Percentiles rank a stretch among this genome's conserved stretches.
Evolutionary conservation across 1,140 invertebrate genomes (phyloP).

Genomic region (Orius insidiosus): DNA sequence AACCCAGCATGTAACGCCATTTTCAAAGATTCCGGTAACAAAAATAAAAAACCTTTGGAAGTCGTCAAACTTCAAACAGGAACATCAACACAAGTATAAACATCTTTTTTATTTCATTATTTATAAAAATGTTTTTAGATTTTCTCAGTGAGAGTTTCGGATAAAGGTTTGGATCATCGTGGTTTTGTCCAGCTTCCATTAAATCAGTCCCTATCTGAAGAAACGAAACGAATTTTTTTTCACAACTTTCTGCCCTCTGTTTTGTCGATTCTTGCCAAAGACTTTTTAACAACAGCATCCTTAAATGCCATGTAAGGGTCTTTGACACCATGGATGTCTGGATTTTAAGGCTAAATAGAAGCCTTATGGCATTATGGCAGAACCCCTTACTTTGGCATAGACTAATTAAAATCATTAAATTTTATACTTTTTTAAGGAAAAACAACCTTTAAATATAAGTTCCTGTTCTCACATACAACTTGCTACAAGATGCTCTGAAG

Average conservation of each 20-base stretch:
- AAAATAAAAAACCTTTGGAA: slow-evolving; percentile 43
- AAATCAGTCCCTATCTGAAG: slow-evolving; percentile 28
- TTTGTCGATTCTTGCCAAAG: slow-evolving; percentile 47
- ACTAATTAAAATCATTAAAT: too few relatives aligned
- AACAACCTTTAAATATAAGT: slow-evolving; percentile 23
- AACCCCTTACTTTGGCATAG: too few relatives aligned
- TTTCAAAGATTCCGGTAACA: slow-evolving; percentile 46
- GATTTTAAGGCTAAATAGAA: background rate
- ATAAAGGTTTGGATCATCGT: slow-evolving; percentile 49
- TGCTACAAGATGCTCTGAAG: slow-evolving; percentile 43
- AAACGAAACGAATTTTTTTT: slow-evolving; percentile 27
- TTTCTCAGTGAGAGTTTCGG: slow-evolving; percentile 49
- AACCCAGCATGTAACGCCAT: slow-evolving; percentile 55
- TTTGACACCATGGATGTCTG: slow-evolving; percentile 12
- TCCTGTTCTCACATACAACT: slow-evolving; percentile 51
- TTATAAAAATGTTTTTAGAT: slow-evolving; percentile 33
- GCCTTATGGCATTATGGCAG: too few relatives aligned
- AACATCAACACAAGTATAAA: slow-evolving; percentile 15
- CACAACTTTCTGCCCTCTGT: slow-evolving; percentile 38
- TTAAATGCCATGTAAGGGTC: slow-evolving; percentile 34
- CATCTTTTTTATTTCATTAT: too few relatives aligned
- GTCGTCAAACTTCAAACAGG: slow-evolving; percentile 29
- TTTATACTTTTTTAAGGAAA: too few relatives aligned
- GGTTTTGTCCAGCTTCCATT: slow-evolving; percentile 57
- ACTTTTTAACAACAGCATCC: slow-evolving; percentile 34